These are phyloP conservation scores for Polyodon spathula DNA, from an alignment of 2,113 vertebrate genomes.

Conservation along the genomic window DNA sequence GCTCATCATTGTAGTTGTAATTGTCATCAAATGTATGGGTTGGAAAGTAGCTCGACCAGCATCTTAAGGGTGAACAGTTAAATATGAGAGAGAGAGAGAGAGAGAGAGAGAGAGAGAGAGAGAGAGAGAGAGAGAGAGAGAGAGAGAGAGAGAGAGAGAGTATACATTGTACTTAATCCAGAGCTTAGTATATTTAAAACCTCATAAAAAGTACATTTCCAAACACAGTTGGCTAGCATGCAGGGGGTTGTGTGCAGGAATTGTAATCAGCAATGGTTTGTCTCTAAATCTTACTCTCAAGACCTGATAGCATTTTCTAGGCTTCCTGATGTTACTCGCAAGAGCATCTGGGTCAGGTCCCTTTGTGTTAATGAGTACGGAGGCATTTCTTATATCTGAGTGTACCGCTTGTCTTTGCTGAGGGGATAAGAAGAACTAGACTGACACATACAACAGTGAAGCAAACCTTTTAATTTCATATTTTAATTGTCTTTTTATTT, in stretches of 20 bases:
- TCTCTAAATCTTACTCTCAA: constrained; percentile 8
- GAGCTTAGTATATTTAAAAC: background rate
- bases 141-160: background rate
- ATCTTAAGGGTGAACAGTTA: too few species aligned
- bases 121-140: background rate
- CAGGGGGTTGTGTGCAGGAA: background rate
- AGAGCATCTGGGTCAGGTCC: constrained; percentile 13
- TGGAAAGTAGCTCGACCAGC: too few species aligned
- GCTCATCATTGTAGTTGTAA: too few species aligned
- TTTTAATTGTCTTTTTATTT: background rate
- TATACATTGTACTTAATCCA: constrained; percentile 1
- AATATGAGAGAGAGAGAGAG: too few species aligned
- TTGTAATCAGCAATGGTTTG: constrained; percentile 16
- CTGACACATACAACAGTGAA: background rate
- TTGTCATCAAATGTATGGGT: too few species aligned
- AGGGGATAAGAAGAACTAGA: background rate
- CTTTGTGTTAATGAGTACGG: constrained; percentile 11
- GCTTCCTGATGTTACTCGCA: constrained; percentile 13
- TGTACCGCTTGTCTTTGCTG: background rate
- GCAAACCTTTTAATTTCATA: background rate
- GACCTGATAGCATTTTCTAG: constrained; percentile 15
- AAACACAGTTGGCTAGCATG: constrained; percentile 16
- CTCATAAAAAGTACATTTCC: constrained; percentile 1
- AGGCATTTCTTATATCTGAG: background rate
- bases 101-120: too few species aligned